A percentile compares a stretch with the other conserved stretches of the same genome.
phyloP scores from a whole-genome alignment of 2,888 invertebrate species.

The Pyrochroa serraticornis region DNA sequence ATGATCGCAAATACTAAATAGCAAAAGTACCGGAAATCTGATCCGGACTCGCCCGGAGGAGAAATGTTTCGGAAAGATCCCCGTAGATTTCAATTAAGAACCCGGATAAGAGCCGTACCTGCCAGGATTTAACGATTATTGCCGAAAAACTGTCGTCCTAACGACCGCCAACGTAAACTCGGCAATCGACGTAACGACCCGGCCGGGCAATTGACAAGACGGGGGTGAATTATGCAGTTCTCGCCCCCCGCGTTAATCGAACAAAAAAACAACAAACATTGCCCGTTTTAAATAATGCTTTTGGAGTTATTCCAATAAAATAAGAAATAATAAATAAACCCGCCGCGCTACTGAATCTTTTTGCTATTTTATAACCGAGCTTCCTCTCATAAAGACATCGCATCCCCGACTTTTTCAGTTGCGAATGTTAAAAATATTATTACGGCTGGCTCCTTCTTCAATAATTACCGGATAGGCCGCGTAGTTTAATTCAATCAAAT shows the following conservation, averaged over 20 bases:
- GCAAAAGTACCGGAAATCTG: constrained; percentile 43
- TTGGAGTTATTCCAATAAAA: constrained; percentile 22
- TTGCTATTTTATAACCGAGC: constrained; percentile 14
- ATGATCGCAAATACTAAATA: constrained; percentile 33
- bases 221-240: constrained; percentile 12
- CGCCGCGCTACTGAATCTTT: background rate
- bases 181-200: constrained; percentile 39
- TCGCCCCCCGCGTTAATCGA: constrained; percentile 23
- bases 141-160: constrained; percentile 42
- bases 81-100: constrained; percentile 49
- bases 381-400: constrained; percentile 20
- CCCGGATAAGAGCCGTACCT: constrained; percentile 46
- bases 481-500: constrained; percentile 5
- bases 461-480: background rate
- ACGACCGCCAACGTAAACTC: constrained; percentile 45
- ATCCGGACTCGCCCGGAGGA: constrained; percentile 37
- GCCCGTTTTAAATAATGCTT: constrained; percentile 22
- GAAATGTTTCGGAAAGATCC: constrained; percentile 49
- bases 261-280: constrained; percentile 16
- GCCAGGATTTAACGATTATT: constrained; percentile 49
- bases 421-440: background rate
- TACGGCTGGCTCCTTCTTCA: background rate
- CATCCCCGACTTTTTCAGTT: constrained; percentile 4
- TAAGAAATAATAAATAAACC: constrained; percentile 23
- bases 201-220: constrained; percentile 26